Percentiles rank a stretch among this genome's conserved stretches.
Evolutionary conservation across 2,113 vertebrate species (phyloP).

Genomic region (Eubucco bourcierii): DNA sequence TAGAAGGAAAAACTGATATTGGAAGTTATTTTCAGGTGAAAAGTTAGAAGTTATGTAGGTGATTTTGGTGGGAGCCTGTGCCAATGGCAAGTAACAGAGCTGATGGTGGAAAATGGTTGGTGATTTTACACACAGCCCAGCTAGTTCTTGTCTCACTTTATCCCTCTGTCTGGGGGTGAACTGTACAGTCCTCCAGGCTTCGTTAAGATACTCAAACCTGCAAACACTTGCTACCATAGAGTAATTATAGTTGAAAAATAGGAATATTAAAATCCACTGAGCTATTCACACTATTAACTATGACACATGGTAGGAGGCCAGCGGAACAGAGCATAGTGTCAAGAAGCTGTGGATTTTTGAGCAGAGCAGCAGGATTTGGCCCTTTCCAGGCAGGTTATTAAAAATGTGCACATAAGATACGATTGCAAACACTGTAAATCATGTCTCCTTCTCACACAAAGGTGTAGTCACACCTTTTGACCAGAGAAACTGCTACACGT

Average conservation of each 20-base stretch:
- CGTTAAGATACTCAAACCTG: not conserved
- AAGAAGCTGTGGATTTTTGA: not conserved
- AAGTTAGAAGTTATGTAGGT: not conserved
- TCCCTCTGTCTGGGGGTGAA: not conserved
- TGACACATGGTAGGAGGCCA: not conserved
- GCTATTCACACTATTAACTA: conserved; percentile 36
- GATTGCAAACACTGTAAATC: conserved; percentile 7
- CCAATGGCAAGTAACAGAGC: not conserved
- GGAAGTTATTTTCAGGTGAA: not conserved
- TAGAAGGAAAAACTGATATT: not conserved
- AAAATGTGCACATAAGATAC: not conserved
- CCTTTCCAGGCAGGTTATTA: not conserved
- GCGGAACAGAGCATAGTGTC: not conserved
- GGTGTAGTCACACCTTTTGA: not conserved
- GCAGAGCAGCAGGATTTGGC: not conserved
- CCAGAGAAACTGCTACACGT: not conserved
- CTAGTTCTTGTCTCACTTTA: not conserved
- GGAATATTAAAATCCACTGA: not conserved
- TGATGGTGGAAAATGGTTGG: not conserved
- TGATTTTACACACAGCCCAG: not conserved
- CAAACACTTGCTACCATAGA: not conserved
- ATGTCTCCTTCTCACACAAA: not conserved
- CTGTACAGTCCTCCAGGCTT: not conserved
- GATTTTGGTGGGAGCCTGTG: not conserved
- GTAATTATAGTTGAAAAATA: not conserved